Evolutionary conservation across 2,113 vertebrate genomes (phyloP), one percentile per base, ranked within the genome.

Genomic region (Paratilapia polleni): DNA sequence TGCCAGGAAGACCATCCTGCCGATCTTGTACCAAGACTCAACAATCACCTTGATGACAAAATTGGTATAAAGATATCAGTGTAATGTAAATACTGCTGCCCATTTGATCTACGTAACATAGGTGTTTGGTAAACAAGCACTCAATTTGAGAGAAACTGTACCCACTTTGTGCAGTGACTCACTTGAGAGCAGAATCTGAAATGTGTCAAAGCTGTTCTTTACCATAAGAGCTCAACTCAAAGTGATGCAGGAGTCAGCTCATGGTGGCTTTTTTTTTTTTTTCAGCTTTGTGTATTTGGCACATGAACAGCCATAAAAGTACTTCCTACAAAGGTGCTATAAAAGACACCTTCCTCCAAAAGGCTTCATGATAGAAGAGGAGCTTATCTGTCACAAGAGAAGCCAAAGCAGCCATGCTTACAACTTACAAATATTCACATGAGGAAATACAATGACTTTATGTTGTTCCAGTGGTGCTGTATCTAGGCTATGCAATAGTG

Each of bases 401-500:
- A 77, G 78, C 43, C 70, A 74, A 24, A 60, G 75, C 41, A 73
- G 62, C 77, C 75, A 80, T 82, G 80, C 88, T 88, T 87, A 78
- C 61, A 43, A 38, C 82, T 81, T 81, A 86, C 58, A 81, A 43
- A 64, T 63, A 80, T 41, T 38, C 81, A 28, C 66, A 77, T 59
- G 5, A 61, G 74, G 76, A 76, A n/a, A 73, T 10, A 74, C 80
- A 19, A 43, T 15, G 13, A 34, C 73, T 88, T 77, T 43, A 52
- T 63, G 59, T 63, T 80, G 62, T 66, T 76, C 70, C 81, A 62
- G 36, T 22, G 47, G 68, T 34, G 36, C 62, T 80, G 62, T 54
- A 88, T 91, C 70, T 87, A 88, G 92, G 92, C 64, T 85, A 92
- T 6, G 74, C 61, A 49, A 66, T 34, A 84, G 76, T 74, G 57